Percentiles rank a stretch among this genome's conserved stretches.
Evolutionary conservation across 2,797 vertebrate genomes (phyloP).

Genomic region (Carduelis carduelis): DNA sequence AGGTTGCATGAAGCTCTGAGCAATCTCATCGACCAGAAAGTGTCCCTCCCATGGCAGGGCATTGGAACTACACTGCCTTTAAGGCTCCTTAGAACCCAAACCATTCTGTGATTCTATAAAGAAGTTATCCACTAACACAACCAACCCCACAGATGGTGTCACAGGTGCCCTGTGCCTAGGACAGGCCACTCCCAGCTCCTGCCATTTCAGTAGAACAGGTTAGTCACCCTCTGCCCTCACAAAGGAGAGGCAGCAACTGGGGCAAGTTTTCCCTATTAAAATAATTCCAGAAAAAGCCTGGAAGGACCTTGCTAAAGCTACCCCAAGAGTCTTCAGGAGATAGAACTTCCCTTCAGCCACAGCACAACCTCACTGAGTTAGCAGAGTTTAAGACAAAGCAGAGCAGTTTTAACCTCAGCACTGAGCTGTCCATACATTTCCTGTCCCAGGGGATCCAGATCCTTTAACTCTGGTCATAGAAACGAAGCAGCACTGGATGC

Average conservation of each 20-base stretch:
- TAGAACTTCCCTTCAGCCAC: background rate
- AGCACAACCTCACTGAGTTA: background rate
- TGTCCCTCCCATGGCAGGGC: background rate
- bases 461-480: background rate
- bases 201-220: background rate
- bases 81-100: background rate
- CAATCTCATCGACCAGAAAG: background rate
- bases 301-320: background rate
- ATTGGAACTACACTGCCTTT: background rate
- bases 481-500: background rate
- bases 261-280: background rate
- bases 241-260: background rate
- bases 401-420: background rate
- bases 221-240: background rate
- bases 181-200: background rate
- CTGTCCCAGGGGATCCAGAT: background rate
- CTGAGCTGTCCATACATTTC: background rate
- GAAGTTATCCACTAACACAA: background rate
- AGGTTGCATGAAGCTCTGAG: background rate
- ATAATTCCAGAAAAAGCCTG: background rate
- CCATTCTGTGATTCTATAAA: background rate
- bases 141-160: background rate
- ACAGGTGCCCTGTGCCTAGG: background rate
- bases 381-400: background rate
- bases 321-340: background rate